Evolutionary conservation across 2,113 vertebrate genomes (phyloP).

Genomic region (Leptodactylus fuscus): DNA sequence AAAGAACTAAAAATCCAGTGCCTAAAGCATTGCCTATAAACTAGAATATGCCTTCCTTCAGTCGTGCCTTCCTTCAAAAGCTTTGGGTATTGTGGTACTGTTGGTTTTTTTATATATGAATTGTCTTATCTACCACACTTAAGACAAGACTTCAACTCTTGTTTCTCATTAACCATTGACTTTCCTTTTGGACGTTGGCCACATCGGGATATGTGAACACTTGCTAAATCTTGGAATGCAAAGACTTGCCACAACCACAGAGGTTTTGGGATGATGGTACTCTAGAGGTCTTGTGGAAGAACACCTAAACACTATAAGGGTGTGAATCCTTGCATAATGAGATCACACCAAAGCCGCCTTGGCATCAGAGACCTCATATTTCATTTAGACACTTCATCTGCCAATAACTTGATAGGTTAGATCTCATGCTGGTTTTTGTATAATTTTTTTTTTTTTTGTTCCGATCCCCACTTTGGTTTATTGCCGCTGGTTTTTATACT

Average conservation of each 20-base stretch:
- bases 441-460: neutral
- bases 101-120: no score
- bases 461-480: neutral
- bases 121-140: no score
- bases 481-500: slow-evolving; percentile 5
- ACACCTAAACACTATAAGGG: neutral
- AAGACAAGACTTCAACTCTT: no score
- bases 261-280: no score
- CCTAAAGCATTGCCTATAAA: neutral
- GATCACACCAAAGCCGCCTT: neutral
- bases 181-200: neutral
- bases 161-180: neutral
- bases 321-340: no score
- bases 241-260: no score
- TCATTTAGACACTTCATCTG: neutral
- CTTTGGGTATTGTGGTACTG: neutral
- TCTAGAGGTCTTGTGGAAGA: neutral
- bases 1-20: neutral
- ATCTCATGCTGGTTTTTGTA: neutral
- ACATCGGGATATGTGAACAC: neutral
- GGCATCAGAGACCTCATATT: neutral
- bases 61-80: neutral
- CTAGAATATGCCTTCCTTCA: neutral
- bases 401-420: neutral
- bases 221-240: neutral